These are phyloP conservation scores for Lathronympha strigana DNA, from an alignment of 2,888 invertebrate species.

Conservation along the genomic window DNA sequence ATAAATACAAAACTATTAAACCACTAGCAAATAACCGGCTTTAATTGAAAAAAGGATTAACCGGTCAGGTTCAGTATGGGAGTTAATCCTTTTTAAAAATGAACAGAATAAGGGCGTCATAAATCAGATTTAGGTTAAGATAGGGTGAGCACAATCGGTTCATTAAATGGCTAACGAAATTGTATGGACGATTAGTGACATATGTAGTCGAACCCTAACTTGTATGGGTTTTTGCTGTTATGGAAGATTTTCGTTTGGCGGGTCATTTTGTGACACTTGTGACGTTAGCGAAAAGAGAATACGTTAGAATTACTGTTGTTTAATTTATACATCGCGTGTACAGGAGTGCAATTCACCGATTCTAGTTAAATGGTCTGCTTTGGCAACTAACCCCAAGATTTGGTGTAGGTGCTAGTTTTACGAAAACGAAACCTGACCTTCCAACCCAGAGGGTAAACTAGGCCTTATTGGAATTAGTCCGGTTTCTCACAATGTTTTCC, in stretches of 20 bases:
- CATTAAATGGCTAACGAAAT: slow-evolving; percentile 73
- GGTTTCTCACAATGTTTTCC: too few species aligned
- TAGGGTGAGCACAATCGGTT: slow-evolving; percentile 75
- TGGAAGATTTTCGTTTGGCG: background rate
- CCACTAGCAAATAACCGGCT: slow-evolving; percentile 6
- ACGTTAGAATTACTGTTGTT: too few species aligned
- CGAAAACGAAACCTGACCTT: too few species aligned
- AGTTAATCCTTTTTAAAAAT: slow-evolving; percentile 54
- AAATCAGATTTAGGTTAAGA: slow-evolving; percentile 67
- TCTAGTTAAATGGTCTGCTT: too few species aligned
- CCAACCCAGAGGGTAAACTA: too few species aligned
- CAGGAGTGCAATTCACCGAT: too few species aligned
- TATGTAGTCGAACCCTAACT: slow-evolving; percentile 35
- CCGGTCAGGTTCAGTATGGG: slow-evolving; percentile 45
- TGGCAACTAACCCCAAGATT: too few species aligned
- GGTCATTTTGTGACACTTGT: background rate
- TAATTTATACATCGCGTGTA: too few species aligned
- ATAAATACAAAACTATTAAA: slow-evolving; percentile 16
- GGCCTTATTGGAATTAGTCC: too few species aligned
- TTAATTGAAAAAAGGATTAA: slow-evolving; percentile 19
- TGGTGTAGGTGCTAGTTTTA: too few species aligned
- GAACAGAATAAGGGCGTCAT: slow-evolving; percentile 59
- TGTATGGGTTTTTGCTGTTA: slow-evolving; percentile 17
- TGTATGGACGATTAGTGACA: slow-evolving; percentile 49
- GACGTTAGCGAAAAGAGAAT: too few species aligned